phyloP scores from a whole-genome alignment of 2,888 invertebrate genomes.

The Chelonus formosanus region DNA sequence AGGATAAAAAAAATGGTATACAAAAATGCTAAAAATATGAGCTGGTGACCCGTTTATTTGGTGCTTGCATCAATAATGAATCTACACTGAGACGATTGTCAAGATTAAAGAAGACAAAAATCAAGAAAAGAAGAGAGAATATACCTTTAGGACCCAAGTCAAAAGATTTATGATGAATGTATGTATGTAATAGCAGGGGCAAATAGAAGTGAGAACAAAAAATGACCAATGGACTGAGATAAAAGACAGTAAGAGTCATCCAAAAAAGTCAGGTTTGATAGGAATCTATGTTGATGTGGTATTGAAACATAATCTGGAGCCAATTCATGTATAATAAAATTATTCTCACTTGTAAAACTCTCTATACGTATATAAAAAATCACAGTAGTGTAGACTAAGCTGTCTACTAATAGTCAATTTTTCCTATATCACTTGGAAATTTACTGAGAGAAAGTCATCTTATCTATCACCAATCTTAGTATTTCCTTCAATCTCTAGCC shows the following conservation, averaged over 20 bases:
- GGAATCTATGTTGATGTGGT: constrained; percentile 52
- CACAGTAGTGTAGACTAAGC: constrained; percentile 7
- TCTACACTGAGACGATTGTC: not conserved
- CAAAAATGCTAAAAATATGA: not conserved
- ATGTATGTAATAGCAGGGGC: constrained; percentile 1
- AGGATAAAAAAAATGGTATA: constrained; percentile 17
- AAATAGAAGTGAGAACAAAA: constrained; percentile 48
- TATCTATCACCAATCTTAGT: no score
- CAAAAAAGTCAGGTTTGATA: constrained; percentile 46
- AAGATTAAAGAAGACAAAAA: constrained; percentile 12
- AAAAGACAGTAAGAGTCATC: constrained; percentile 44
- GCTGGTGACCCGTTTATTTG: not conserved
- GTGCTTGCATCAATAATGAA: no score
- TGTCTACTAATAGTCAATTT: no score
- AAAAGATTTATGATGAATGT: not conserved
- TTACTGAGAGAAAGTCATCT: no score
- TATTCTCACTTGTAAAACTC: no score
- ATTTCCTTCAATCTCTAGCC: no score
- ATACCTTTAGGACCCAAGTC: no score
- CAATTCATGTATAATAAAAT: constrained; percentile 55
- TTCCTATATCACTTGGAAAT: no score
- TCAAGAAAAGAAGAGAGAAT: constrained; percentile 9
- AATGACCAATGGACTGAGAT: constrained; percentile 46
- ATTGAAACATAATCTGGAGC: constrained; percentile 50
- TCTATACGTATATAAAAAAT: no score